A percentile compares a stretch with the other conserved stretches of the same genome.
These are phyloP conservation scores for Lucilia sericata DNA, from an alignment of 1,140 invertebrate species.

Conservation along the genomic window DNA sequence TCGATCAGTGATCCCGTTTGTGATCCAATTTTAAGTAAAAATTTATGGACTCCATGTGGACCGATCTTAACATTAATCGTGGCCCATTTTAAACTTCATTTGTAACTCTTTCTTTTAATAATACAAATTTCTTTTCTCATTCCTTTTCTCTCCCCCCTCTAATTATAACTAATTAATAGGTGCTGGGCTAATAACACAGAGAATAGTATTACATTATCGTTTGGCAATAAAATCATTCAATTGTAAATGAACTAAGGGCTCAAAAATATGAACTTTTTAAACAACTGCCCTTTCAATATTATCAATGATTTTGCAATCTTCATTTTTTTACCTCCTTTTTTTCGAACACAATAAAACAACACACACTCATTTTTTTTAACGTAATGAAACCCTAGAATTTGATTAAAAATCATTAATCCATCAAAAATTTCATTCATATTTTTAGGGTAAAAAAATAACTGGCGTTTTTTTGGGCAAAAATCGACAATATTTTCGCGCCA, in stretches of 20 bases:
- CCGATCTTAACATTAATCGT: no score
- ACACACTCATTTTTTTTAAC: not conserved
- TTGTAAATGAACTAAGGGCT: not conserved
- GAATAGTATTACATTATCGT: not conserved
- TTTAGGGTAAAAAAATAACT: conserved; percentile 3
- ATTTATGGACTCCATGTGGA: no score
- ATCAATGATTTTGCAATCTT: conserved; percentile 24
- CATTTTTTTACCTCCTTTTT: not conserved
- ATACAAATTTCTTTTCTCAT: no score
- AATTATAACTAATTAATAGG: conserved; percentile 13
- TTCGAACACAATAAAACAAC: no score
- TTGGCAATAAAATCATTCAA: not conserved
- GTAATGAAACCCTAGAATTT: conserved; percentile 18
- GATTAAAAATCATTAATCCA: not conserved
- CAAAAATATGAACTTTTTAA: not conserved
- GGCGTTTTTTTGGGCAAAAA: conserved; percentile 5
- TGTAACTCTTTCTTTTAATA: no score
- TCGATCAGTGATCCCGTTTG: no score
- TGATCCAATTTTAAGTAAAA: no score
- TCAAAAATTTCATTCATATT: not conserved
- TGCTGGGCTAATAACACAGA: not conserved
- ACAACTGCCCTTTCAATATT: not conserved
- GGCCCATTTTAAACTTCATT: no score
- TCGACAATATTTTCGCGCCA: not conserved
- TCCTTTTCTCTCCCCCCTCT: not conserved